Evolutionary conservation across 2,113 vertebrate species (phyloP).

Genomic region (Manacus vitellinus): DNA sequence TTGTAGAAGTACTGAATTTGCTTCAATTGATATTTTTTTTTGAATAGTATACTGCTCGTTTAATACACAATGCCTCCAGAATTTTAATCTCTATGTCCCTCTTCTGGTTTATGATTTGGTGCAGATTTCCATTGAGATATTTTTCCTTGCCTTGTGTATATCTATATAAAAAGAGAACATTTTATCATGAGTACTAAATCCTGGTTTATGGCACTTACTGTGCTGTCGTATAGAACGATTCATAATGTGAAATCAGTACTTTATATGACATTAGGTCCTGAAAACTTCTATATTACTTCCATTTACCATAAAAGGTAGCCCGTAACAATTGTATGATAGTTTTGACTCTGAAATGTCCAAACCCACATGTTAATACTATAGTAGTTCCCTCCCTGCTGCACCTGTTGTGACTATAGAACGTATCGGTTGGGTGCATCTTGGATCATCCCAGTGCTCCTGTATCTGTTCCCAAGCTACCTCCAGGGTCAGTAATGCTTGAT

Average conservation of each 20-base stretch:
- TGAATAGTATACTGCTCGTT: slow-evolving; percentile 16
- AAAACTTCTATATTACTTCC: not conserved
- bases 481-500: not conserved
- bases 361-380: not conserved
- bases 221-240: not conserved
- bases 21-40: slow-evolving; percentile 42
- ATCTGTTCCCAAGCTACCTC: not conserved
- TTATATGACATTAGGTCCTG: not conserved
- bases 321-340: not conserved
- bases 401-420: accelerated
- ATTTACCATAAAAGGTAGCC: not conserved
- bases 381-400: not conserved
- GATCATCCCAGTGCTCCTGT: not conserved
- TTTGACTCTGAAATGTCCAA: not conserved
- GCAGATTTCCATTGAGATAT: slow-evolving; percentile 38
- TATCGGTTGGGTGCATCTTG: not conserved
- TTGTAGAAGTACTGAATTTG: slow-evolving; percentile 35
- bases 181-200: not conserved
- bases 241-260: not conserved
- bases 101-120: slow-evolving; percentile 46
- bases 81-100: slow-evolving; percentile 19
- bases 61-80: slow-evolving; percentile 14
- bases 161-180: not conserved
- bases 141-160: not conserved
- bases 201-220: not conserved